A percentile compares a stretch with the other conserved stretches of the same genome.
Conservation (phyloP, 2,797 vertebrate genomes). For the Mormyrops attenuatus region DNA sequence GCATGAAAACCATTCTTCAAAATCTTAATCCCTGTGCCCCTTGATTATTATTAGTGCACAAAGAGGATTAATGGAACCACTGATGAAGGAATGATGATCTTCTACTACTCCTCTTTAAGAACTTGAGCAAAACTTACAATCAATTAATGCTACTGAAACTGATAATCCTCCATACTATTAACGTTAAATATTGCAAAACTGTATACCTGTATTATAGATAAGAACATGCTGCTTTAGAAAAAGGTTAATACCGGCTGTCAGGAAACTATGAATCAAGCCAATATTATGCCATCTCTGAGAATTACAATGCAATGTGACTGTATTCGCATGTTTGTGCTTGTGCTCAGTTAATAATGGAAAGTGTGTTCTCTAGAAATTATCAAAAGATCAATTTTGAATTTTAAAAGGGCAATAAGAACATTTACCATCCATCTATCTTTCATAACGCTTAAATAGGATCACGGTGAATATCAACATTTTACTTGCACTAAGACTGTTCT, state of each 20-base stretch:
- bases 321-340: neutral
- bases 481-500: neutral
- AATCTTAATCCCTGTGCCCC: neutral
- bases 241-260: neutral
- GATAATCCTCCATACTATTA: neutral
- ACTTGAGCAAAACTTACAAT: neutral
- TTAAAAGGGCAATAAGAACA: neutral
- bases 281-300: neutral
- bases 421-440: neutral
- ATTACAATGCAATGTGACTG: neutral
- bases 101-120: neutral
- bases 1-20: neutral
- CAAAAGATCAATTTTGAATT: neutral
- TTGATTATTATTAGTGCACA: neutral
- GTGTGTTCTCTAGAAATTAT: neutral
- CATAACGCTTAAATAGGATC: neutral
- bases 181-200: neutral
- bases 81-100: neutral
- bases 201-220: neutral
- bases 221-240: neutral
- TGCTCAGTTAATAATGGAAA: slow-evolving; percentile 5
- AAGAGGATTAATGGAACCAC: neutral
- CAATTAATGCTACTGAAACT: slow-evolving; percentile 10
- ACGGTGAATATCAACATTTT: neutral
- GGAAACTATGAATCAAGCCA: neutral